Evolutionary conservation across 2,113 vertebrate species (phyloP).

Genomic region (Galbula dea): DNA sequence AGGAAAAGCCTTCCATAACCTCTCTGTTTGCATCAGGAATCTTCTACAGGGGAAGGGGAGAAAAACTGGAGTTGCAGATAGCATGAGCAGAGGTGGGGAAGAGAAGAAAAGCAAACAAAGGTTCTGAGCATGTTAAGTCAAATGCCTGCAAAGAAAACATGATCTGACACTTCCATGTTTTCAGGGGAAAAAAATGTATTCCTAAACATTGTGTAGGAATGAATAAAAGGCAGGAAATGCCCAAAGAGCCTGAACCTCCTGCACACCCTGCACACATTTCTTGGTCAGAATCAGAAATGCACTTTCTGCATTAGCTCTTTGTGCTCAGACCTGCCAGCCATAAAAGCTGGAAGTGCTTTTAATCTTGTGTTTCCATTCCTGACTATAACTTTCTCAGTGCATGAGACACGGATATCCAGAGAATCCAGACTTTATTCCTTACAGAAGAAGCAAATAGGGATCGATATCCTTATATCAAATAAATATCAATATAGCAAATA

Average conservation of each 20-base stretch:
- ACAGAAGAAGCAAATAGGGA: constrained; percentile 18
- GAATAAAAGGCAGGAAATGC: neutral
- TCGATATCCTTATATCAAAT: neutral
- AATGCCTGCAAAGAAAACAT: neutral
- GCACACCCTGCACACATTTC: neutral
- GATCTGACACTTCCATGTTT: constrained; percentile 12
- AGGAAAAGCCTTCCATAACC: neutral
- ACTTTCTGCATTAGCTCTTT: neutral
- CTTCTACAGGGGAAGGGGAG: neutral
- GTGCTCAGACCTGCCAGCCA: neutral
- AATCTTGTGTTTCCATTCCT: neutral
- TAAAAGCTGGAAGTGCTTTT: neutral
- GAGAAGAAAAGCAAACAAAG: neutral
- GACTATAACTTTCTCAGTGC: neutral
- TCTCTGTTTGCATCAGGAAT: neutral
- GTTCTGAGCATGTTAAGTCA: neutral
- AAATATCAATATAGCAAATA: too few relatives aligned
- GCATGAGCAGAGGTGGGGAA: neutral
- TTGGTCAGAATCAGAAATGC: neutral
- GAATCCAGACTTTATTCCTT: neutral
- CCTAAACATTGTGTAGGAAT: neutral
- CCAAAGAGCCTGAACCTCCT: neutral
- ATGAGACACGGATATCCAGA: neutral
- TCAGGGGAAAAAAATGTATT: neutral
- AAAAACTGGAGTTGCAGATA: neutral